Evolutionary conservation across 1,140 invertebrate species (phyloP).

Genomic region (Cherax destructor): DNA sequence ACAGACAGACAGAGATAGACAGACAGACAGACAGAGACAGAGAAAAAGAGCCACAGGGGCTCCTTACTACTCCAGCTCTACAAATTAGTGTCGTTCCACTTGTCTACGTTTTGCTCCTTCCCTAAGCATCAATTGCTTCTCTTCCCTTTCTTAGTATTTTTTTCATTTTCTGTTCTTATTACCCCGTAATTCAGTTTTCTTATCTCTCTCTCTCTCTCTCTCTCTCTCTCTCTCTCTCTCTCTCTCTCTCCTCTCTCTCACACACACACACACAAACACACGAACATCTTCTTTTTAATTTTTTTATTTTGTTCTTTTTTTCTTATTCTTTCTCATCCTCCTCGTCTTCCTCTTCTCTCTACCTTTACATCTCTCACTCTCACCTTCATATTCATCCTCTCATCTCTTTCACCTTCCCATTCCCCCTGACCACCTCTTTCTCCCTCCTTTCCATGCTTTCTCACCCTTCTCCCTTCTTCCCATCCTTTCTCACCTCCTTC

Average conservation of each 20-base stretch:
- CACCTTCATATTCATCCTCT: background rate
- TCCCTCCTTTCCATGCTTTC: background rate
- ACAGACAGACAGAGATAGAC: no score
- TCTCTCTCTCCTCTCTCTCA: background rate
- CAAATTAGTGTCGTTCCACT: no score
- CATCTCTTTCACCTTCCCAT: background rate
- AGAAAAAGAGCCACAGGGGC: no score
- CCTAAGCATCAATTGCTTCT: no score
- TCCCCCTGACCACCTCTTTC: background rate
- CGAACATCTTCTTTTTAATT: background rate
- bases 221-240: conserved; percentile 49
- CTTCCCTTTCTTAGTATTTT: no score
- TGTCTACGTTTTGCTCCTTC: no score
- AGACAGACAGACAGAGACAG: no score
- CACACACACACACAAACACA: no score
- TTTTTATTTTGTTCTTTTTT: background rate
- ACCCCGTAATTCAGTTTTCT: background rate
- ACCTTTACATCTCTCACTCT: background rate
- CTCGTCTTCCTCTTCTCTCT: no score
- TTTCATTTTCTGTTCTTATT: no score
- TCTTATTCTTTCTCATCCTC: background rate
- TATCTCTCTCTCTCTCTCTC: conserved; percentile 52
- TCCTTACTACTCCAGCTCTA: no score
- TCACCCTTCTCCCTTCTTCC: no score
- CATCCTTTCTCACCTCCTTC: background rate